Base-by-base conservation (phyloP, 2,888 invertebrate species). In the Meandrusa payeni region DNA sequence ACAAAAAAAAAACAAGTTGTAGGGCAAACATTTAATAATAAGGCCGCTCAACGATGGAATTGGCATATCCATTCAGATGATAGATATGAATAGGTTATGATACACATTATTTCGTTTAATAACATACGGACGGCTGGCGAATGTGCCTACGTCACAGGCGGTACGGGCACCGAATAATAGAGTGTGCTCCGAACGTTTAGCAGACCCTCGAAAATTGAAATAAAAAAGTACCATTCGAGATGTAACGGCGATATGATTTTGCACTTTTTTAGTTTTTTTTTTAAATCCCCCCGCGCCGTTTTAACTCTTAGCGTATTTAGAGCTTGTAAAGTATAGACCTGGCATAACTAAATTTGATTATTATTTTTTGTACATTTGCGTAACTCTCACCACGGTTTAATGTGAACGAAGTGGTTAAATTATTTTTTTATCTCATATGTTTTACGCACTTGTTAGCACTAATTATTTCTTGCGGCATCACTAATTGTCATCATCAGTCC, bases 191-290 rank as follows among this genome's bases (percentile, higher is more conserved):
- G 64, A 81, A 77, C 83, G 83, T 85, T 87, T 86, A 87, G 78
- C 76, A 77, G 76, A 83, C 86, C 86, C 86, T 83, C 79, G 69
- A 72, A 82, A 80, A 82, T 80, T 79, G 80, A 80, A 83, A 83
- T 85, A 86, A 86, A 83, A 80, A 83, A 78, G 64, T 67, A 71
- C 71, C 76, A 81, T 82, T 78, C 75, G 82, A 85, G 85, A 83
- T 85, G 82, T 82, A 83, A 79, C 82, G 76, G 79, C 82, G 75
- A 81, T 86, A 85, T 86, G 86, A 86, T 83, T 83, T 83, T 77
- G 86, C 85, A 83, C 70, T 82, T 86, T 82, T 77, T 68, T 63
- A 61, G 59, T 61, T 66, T 63, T 66, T 62, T 72, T 69, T n/a
- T n/a, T n/a, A n/a, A n/a, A n/a, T n/a, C n/a, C 75, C 64, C 59